phyloP scores from a whole-genome alignment of 2,888 invertebrate species.

The Neria commutata region DNA sequence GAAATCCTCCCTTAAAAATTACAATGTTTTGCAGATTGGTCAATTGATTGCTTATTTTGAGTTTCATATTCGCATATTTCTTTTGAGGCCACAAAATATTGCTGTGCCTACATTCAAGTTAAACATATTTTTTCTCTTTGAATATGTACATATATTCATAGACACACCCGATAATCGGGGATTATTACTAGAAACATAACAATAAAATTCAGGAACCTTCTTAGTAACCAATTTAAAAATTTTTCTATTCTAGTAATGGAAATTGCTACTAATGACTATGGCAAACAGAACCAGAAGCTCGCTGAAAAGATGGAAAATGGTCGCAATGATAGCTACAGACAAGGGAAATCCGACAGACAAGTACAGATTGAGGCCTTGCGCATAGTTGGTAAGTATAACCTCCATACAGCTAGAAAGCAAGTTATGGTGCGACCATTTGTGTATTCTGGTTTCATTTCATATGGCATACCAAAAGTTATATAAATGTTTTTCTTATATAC shows the following conservation, averaged over 20 bases:
- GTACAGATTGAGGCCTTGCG: constrained; percentile 57
- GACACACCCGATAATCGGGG: too few relatives aligned
- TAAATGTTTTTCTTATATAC: too few relatives aligned
- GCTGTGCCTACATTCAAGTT: too few relatives aligned
- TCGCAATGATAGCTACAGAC: constrained; percentile 65
- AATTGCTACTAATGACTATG: constrained; percentile 81
- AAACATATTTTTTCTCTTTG: too few relatives aligned
- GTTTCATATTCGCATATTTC: too few relatives aligned
- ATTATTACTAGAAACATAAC: too few relatives aligned
- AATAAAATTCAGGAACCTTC: too few relatives aligned
- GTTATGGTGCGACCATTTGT: not conserved
- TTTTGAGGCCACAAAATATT: too few relatives aligned
- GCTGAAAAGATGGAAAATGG: constrained; percentile 71
- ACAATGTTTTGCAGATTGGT: too few relatives aligned
- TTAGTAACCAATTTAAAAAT: constrained; percentile 6
- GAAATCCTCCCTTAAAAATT: too few relatives aligned
- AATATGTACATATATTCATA: too few relatives aligned
- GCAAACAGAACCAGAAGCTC: constrained; percentile 65
- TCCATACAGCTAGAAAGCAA: not conserved
- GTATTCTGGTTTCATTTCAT: not conserved
- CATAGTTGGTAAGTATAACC: constrained; percentile 57
- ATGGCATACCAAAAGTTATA: not conserved
- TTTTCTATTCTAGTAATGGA: constrained; percentile 70
- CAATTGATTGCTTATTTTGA: too few relatives aligned
- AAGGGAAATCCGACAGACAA: constrained; percentile 52